phyloP scores from a whole-genome alignment of 2,113 vertebrate species.

The Marcusenius ussheri region DNA sequence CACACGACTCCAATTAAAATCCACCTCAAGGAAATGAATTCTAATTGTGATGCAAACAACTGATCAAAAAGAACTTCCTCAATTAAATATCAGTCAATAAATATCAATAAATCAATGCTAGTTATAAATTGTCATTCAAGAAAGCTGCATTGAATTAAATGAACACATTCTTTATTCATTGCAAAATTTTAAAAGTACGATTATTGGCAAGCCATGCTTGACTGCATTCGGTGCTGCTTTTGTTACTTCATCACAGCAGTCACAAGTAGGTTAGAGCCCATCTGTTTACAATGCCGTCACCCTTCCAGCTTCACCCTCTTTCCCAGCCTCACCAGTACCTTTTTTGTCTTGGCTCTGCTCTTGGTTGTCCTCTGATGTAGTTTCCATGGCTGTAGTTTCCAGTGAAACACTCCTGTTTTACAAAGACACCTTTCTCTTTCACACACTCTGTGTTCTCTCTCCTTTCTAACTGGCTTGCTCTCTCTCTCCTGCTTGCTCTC shows the following conservation, averaged over 20 bases:
- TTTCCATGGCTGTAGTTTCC: slow-evolving; percentile 90
- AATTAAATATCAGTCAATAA: not conserved
- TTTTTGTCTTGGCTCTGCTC: slow-evolving; percentile 85
- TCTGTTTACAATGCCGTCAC: slow-evolving; percentile 60
- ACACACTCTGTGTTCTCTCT: slow-evolving; percentile 17
- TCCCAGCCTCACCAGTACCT: slow-evolving; percentile 68
- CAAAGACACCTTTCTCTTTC: slow-evolving; percentile 64
- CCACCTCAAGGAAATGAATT: not conserved
- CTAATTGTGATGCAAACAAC: not conserved
- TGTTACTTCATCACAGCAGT: slow-evolving; percentile 35
- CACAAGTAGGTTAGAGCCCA: slow-evolving; percentile 49
- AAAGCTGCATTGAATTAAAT: not conserved
- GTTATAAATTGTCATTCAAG: not conserved
- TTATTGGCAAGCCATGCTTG: not conserved
- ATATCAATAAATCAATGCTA: not conserved
- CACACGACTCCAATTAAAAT: not conserved
- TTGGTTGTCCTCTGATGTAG: slow-evolving; percentile 78
- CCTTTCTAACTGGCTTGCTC: slow-evolving; percentile 49
- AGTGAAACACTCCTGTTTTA: slow-evolving; percentile 76
- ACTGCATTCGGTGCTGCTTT: slow-evolving; percentile 20
- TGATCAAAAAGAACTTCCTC: not conserved
- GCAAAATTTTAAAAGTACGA: not conserved
- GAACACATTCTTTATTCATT: not conserved
- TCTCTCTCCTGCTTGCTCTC: slow-evolving; percentile 32
- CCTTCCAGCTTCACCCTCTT: slow-evolving; percentile 71